Percentiles rank a stretch among this genome's conserved stretches.
These are phyloP conservation scores for Tetragonisca angustula DNA, from an alignment of 2,888 invertebrate genomes.

Conservation along the genomic window DNA sequence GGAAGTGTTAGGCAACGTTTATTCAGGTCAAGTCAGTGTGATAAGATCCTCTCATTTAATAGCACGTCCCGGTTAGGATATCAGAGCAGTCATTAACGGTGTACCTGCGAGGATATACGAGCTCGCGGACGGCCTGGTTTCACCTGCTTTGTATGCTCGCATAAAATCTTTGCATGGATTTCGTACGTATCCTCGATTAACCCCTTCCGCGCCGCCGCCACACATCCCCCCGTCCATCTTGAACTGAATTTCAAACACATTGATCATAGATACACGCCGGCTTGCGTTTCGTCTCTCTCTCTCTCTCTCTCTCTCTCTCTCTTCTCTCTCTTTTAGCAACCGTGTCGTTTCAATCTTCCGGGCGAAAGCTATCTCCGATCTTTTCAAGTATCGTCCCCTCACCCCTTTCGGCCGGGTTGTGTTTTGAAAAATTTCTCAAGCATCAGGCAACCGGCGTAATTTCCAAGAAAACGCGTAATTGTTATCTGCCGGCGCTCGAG, in stretches of 20 bases:
- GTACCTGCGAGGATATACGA: constrained; percentile 55
- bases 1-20: constrained; percentile 45
- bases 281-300: not conserved
- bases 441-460: not conserved
- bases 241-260: constrained; percentile 24
- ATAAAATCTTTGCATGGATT: constrained; percentile 42
- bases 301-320: too few relatives aligned
- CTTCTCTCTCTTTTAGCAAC: not conserved
- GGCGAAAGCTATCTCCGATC: not conserved
- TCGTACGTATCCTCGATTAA: constrained; percentile 50
- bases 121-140: constrained; percentile 49
- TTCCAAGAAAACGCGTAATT: not conserved
- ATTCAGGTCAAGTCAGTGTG: constrained; percentile 67
- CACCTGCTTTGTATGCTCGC: constrained; percentile 21
- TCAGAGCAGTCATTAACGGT: constrained; percentile 59
- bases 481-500: not conserved
- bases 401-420: not conserved
- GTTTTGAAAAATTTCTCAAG: not conserved
- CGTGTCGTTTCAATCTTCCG: not conserved
- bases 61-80: constrained; percentile 50
- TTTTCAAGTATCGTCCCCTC: not conserved
- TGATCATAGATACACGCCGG: constrained; percentile 11
- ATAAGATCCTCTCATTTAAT: constrained; percentile 63
- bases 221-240: not conserved
- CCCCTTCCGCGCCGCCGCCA: constrained; percentile 9